Percentiles rank a stretch among this genome's conserved stretches.
Conservation (phyloP, 2,888 invertebrate genomes). For the Thera britannica region DNA sequence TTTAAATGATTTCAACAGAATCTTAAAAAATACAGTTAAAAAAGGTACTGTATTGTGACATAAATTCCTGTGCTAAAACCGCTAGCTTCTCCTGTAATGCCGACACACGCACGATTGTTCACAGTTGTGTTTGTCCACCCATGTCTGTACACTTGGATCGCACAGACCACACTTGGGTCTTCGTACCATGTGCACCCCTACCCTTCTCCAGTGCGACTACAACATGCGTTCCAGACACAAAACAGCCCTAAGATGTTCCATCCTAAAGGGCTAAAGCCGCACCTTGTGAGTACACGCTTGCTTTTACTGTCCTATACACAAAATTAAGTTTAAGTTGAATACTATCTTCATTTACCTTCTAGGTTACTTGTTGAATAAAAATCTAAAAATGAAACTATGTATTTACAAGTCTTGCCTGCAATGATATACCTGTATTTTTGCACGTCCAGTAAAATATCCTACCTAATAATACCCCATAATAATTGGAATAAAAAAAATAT, state of each 20-base stretch:
- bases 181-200: slow-evolving; percentile 91
- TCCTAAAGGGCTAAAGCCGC: slow-evolving; percentile 86
- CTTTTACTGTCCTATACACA: not conserved
- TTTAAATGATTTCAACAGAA: no score
- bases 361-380: no score
- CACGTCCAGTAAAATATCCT: no score
- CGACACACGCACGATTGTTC: slow-evolving; percentile 63
- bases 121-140: slow-evolving; percentile 74
- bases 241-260: slow-evolving; percentile 85
- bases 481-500: no score
- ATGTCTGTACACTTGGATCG: slow-evolving; percentile 77
- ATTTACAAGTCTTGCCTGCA: no score
- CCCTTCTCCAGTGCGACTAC: slow-evolving; percentile 85
- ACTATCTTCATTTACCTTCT: no score
- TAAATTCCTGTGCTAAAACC: not conserved
- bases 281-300: slow-evolving; percentile 73
- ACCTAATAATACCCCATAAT: no score
- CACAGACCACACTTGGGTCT: slow-evolving; percentile 86
- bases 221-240: slow-evolving; percentile 86
- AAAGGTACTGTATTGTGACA: not conserved
- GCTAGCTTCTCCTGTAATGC: slow-evolving; percentile 17
- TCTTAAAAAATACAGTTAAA: not conserved
- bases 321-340: not conserved
- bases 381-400: no score
- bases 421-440: no score